Conservation (phyloP, 2,797 vertebrate genomes). For the Typhlichthys eigenmanni region DNA sequence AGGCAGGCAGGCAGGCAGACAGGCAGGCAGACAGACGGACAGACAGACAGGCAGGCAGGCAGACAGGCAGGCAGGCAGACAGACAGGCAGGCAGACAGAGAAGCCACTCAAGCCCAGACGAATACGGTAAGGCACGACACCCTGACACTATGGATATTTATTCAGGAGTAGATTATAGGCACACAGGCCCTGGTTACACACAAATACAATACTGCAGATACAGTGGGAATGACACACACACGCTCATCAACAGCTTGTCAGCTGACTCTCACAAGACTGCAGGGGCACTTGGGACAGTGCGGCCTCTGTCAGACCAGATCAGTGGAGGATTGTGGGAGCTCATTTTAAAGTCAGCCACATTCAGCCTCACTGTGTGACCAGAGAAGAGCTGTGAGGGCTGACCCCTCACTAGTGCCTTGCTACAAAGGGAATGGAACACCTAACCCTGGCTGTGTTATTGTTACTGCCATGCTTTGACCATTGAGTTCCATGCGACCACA, state of each 20-base stretch:
- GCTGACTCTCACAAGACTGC: conserved; percentile 66
- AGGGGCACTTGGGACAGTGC: conserved; percentile 54
- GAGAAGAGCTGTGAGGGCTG: neutral
- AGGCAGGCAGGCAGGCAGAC: no score
- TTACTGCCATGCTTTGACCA: neutral
- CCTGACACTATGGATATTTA: neutral
- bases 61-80: neutral
- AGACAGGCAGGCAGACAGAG: neutral
- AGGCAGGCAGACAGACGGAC: no score
- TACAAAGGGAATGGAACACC: conserved; percentile 1
- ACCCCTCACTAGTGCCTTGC: neutral
- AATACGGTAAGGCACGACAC: no score
- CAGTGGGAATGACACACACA: conserved; percentile 19
- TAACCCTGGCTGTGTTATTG: neutral
- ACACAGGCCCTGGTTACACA: conserved; percentile 5
- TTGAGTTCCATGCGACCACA: no score
- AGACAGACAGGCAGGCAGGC: neutral
- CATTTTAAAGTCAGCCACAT: conserved; percentile 31
- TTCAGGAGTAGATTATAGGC: neutral
- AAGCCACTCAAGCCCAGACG: neutral
- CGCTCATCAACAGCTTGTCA: conserved; percentile 36
- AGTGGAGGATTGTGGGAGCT: conserved; percentile 47
- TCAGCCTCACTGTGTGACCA: conserved; percentile 1
- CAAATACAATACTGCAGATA: neutral
- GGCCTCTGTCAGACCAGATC: conserved; percentile 55